phyloP scores from a whole-genome alignment of 2,113 vertebrate genomes.

The Acinonyx jubatus region DNA sequence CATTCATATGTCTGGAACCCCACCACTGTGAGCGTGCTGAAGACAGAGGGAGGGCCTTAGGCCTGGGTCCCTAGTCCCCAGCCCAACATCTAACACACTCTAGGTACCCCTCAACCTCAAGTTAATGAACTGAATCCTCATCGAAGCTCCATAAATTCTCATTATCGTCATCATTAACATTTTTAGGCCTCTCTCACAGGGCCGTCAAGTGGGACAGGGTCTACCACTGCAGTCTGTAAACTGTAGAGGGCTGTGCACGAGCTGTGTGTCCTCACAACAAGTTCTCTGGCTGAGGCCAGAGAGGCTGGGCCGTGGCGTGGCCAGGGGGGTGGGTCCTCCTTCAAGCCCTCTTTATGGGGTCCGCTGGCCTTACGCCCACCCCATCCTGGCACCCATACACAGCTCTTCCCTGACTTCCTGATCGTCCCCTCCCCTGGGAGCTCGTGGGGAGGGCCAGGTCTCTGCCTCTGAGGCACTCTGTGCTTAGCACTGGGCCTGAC shows the following conservation, averaged over 20 bases:
- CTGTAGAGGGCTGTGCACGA: neutral
- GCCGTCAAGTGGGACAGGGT: neutral
- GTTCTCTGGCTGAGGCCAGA: neutral
- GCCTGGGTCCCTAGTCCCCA: fast-evolving
- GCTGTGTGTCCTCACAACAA: fast-evolving
- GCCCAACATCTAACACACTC: too few species aligned
- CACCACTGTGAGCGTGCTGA: neutral
- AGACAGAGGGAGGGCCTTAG: neutral
- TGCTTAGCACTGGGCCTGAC: neutral
- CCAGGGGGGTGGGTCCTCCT: neutral
- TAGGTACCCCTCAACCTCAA: neutral
- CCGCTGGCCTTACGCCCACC: too few species aligned
- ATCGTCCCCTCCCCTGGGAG: neutral
- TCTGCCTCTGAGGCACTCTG: fast-evolving
- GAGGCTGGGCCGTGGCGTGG: neutral
- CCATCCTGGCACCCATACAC: neutral
- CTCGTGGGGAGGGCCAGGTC: neutral
- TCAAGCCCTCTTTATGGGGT: fast-evolving
- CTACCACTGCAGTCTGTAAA: too few species aligned
- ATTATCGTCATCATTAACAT: too few species aligned
- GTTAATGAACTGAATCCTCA: neutral
- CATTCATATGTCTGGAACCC: neutral
- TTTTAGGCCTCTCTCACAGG: neutral
- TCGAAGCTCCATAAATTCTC: neutral
- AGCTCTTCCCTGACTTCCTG: neutral